phyloP scores from a whole-genome alignment of 2,113 vertebrate genomes.

The Ploceus nigricollis region DNA sequence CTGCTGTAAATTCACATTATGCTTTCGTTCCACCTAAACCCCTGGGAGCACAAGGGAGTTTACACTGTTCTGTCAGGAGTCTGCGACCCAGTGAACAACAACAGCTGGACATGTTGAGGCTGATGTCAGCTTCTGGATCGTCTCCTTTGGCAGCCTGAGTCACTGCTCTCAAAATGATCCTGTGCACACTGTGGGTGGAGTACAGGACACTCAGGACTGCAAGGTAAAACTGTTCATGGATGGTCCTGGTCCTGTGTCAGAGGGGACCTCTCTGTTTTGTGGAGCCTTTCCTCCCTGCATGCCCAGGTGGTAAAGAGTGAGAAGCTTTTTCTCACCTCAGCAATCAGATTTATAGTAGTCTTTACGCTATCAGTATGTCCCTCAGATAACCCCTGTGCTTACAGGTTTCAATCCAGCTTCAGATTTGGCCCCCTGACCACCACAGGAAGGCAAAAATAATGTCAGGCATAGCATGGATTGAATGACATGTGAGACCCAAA shows the following conservation, averaged over 20 bases:
- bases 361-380: not conserved
- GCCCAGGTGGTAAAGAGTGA: not conserved
- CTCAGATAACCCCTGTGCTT: not conserved
- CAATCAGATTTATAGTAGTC: not conserved
- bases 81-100: constrained; percentile 26
- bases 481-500: not conserved
- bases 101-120: constrained; percentile 31
- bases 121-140: constrained; percentile 27
- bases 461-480: not conserved
- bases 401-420: not conserved
- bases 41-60: constrained; percentile 45
- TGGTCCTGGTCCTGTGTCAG: not conserved
- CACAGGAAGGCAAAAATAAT: not conserved
- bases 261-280: not conserved
- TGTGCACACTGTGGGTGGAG: not conserved
- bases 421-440: not conserved
- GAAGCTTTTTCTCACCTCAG: not conserved
- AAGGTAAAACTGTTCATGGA: not conserved
- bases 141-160: constrained; percentile 7
- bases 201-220: not conserved
- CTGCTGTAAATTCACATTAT: not conserved
- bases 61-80: constrained; percentile 38
- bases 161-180: not conserved
- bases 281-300: not conserved
- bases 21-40: constrained; percentile 38